Conservation (phyloP, 2,113 vertebrate genomes). For the Podarcis muralis region DNA sequence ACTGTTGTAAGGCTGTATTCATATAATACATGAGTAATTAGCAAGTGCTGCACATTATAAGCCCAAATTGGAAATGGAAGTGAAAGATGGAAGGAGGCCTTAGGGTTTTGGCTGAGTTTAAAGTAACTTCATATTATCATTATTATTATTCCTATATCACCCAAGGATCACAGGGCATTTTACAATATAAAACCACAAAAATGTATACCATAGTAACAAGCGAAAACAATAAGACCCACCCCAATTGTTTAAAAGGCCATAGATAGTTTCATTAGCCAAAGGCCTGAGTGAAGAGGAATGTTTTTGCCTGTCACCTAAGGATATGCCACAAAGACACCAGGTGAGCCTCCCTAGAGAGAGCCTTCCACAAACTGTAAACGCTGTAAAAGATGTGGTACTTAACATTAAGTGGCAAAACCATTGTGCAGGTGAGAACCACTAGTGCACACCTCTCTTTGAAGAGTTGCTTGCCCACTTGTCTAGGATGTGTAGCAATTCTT, state of each 20-base stretch:
- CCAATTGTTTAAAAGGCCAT: too few relatives aligned
- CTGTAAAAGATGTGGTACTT: not conserved
- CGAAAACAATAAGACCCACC: too few relatives aligned
- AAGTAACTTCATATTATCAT: not conserved
- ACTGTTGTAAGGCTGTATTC: not conserved
- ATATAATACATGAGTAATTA: not conserved
- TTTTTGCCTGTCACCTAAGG: too few relatives aligned
- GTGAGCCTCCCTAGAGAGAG: too few relatives aligned
- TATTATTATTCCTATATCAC: too few relatives aligned
- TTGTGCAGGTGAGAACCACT: not conserved
- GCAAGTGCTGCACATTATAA: not conserved
- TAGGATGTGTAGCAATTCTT: not conserved
- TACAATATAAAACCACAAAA: too few relatives aligned
- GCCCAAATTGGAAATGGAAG: not conserved
- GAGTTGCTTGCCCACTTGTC: not conserved
- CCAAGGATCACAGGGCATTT: too few relatives aligned
- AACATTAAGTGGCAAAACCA: not conserved
- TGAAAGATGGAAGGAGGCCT: not conserved
- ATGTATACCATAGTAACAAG: too few relatives aligned
- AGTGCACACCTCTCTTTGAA: not conserved
- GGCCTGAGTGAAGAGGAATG: too few relatives aligned
- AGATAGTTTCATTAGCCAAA: too few relatives aligned
- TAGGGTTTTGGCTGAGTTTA: not conserved
- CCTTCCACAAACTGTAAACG: not conserved
- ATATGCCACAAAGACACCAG: too few relatives aligned